phyloP scores from a whole-genome alignment of 1,140 invertebrate genomes.

The Popillia japonica region DNA sequence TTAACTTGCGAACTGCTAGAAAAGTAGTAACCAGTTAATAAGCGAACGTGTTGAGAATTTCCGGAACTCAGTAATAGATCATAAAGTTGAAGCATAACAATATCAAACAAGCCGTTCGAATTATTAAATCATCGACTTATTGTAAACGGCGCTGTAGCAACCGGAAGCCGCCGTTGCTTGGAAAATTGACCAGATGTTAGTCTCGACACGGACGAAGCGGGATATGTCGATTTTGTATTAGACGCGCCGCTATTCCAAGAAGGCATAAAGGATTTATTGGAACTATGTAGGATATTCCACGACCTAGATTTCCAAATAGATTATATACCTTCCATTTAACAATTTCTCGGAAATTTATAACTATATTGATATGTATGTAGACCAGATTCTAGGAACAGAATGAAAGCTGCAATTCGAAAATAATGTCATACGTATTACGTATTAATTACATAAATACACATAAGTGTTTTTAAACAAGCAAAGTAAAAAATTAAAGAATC shows the following conservation, averaged over 20 bases:
- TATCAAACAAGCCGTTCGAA: slow-evolving; percentile 4
- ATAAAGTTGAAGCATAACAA: neutral
- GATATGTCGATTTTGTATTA: neutral
- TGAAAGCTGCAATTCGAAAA: too few species aligned
- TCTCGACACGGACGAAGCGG: slow-evolving; percentile 15
- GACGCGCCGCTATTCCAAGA: neutral
- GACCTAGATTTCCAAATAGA: slow-evolving; percentile 7
- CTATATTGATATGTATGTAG: too few species aligned
- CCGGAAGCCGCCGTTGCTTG: slow-evolving; percentile 2
- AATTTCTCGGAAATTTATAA: too few species aligned
- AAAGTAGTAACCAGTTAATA: neutral
- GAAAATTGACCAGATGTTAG: slow-evolving; percentile 14
- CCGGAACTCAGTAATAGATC: neutral
- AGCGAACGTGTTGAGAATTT: neutral
- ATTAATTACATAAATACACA: too few species aligned
- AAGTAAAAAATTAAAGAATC: too few species aligned
- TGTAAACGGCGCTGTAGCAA: neutral
- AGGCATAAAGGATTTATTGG: slow-evolving; percentile 11
- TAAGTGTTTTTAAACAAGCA: too few species aligned
- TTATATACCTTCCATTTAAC: too few species aligned
- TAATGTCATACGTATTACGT: too few species aligned
- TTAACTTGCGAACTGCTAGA: neutral
- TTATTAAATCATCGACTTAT: slow-evolving; percentile 16
- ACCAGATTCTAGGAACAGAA: too few species aligned
- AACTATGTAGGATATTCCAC: neutral